These are phyloP conservation scores for Hydrochoerus hydrochaeris DNA, from an alignment of 2,113 vertebrate species.

Conservation along the genomic window DNA sequence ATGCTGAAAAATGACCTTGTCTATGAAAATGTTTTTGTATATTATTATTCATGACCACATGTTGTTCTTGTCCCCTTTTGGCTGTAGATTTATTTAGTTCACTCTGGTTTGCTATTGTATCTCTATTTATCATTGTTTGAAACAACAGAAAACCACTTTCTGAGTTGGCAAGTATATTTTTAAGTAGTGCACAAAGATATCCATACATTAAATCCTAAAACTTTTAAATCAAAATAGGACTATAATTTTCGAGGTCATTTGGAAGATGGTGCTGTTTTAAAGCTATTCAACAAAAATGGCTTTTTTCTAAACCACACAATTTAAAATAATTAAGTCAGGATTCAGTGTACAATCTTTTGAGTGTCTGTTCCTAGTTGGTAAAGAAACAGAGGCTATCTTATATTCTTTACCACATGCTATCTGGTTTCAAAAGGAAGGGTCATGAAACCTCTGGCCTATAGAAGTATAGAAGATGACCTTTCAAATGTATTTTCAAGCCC, in stretches of 20 bases:
- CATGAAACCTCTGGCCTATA: background rate
- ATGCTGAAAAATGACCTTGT: background rate
- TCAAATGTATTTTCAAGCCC: background rate
- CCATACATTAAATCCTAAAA: constrained; percentile 42
- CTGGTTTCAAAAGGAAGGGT: constrained; percentile 9
- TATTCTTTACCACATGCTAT: background rate
- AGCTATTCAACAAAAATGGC: background rate
- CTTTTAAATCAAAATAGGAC: background rate
- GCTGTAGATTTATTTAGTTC: constrained; percentile 29
- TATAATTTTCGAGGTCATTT: constrained; percentile 32
- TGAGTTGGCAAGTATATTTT: background rate
- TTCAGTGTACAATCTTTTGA: background rate
- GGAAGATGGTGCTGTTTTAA: constrained; percentile 25
- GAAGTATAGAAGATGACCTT: constrained; percentile 5
- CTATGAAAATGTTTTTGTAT: background rate
- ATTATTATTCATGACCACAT: constrained; percentile 6
- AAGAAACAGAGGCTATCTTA: constrained; percentile 19
- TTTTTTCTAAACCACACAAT: constrained; percentile 24
- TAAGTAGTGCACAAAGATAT: constrained; percentile 6
- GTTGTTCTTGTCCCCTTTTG: constrained; percentile 15
- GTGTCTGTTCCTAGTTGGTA: background rate
- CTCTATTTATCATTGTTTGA: constrained; percentile 12
- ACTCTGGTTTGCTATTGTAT: constrained; percentile 16
- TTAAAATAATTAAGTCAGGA: constrained; percentile 9
- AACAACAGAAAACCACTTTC: constrained; percentile 33